A percentile compares a stretch with the other conserved stretches of the same genome.
Conservation (phyloP, 2,797 vertebrate species). For the Microctenopoma lineatum region DNA sequence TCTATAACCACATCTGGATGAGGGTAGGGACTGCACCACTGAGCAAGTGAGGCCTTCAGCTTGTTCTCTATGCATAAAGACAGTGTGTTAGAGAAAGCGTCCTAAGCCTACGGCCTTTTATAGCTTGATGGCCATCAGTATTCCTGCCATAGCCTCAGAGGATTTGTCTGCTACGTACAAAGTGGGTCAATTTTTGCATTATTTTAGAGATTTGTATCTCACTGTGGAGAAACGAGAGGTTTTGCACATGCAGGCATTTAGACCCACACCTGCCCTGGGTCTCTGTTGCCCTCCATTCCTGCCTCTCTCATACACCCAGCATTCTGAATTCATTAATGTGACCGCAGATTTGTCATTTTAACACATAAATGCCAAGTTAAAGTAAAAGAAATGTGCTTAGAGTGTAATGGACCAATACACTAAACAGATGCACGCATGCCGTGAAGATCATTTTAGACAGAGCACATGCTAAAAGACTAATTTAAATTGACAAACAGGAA, state of each 20-base stretch:
- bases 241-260: conserved; percentile 64
- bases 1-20: conserved; percentile 37
- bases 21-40: conserved; percentile 30
- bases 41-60: conserved; percentile 56
- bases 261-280: conserved; percentile 67
- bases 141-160: conserved; percentile 74
- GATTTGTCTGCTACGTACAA: conserved; percentile 83
- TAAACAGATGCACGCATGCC: conserved; percentile 34
- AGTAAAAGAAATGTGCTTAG: conserved; percentile 56
- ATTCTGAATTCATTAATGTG: conserved; percentile 59
- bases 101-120: conserved; percentile 69
- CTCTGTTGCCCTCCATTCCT: neutral
- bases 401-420: conserved; percentile 42
- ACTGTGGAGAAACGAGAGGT: conserved; percentile 56
- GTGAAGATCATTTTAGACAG: conserved; percentile 57
- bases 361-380: conserved; percentile 64
- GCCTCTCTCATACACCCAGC: conserved; percentile 8
- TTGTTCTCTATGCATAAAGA: conserved; percentile 41
- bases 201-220: conserved; percentile 83
- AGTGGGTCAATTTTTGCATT: conserved; percentile 86
- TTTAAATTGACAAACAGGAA: conserved; percentile 75
- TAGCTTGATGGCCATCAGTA: conserved; percentile 78
- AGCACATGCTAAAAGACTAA: conserved; percentile 59
- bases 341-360: conserved; percentile 60
- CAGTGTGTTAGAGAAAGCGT: conserved; percentile 57